These are phyloP conservation scores for Scolanthus callimorphus DNA, from an alignment of 92 coral and sea anemone species.

Conservation along the genomic window DNA sequence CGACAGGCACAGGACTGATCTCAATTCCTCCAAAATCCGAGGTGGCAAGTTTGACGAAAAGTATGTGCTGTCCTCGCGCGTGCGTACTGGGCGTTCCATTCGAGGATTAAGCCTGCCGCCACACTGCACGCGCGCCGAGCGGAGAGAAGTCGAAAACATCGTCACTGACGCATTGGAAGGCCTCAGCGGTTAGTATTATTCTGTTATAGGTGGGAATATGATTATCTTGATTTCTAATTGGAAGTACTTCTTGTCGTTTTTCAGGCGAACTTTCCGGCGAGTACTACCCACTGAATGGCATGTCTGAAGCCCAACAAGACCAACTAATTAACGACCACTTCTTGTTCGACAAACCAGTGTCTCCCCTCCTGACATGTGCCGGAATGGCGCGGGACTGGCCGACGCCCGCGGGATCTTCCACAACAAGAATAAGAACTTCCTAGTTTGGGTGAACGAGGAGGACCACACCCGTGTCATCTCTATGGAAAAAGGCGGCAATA, in stretches of 20 bases:
- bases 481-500: conserved; percentile 92
- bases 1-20: conserved; percentile 78
- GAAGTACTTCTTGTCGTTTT: neutral
- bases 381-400: conserved; percentile 99
- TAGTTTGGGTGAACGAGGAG: conserved; percentile 97
- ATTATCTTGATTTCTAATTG: neutral
- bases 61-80: conserved; percentile 86
- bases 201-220: neutral
- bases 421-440: conserved; percentile 87
- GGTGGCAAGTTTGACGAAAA: conserved; percentile 87
- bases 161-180: conserved; percentile 79
- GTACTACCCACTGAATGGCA: conserved; percentile 82
- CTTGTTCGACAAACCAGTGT: conserved; percentile 98
- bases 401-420: conserved; percentile 99
- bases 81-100: conserved; percentile 92
- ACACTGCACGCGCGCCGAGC: conserved; percentile 94
- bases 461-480: conserved; percentile 96
- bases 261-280: conserved; percentile 85
- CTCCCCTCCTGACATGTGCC: conserved; percentile 97
- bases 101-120: conserved; percentile 85
- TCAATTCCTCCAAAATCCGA: conserved; percentile 64
- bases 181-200: conserved; percentile 47
- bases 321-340: conserved; percentile 92
- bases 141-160: conserved; percentile 80
- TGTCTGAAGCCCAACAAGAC: conserved; percentile 89